A percentile compares a stretch with the other conserved stretches of the same genome.
Conservation (phyloP, 2,888 invertebrate species). For the Tinea pellionella region DNA sequence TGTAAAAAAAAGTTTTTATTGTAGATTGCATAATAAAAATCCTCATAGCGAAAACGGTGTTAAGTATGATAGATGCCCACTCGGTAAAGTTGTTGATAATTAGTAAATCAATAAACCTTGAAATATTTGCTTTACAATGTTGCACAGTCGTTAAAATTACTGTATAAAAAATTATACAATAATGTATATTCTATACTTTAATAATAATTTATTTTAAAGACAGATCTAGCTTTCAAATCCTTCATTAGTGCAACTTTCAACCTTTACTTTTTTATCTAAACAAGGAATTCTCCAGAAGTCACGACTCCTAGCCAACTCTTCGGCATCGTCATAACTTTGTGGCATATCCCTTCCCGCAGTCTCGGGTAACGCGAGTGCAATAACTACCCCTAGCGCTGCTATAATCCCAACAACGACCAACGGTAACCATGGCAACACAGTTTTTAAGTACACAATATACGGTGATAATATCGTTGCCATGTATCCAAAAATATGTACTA, state of each 20-base stretch:
- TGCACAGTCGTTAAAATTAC: no score
- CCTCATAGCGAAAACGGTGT: no score
- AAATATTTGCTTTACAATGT: no score
- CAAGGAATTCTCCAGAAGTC: slow-evolving; percentile 38
- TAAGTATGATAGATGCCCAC: no score
- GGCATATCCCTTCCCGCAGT: slow-evolving; percentile 46
- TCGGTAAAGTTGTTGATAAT: no score
- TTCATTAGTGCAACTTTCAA: not conserved
- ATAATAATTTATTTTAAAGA: no score
- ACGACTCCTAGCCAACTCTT: slow-evolving; percentile 30
- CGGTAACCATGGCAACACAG: slow-evolving; percentile 37
- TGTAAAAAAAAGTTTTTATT: no score
- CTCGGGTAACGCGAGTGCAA: slow-evolving; percentile 40
- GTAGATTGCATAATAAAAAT: no score
- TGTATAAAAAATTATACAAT: no score
- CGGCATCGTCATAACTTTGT: slow-evolving; percentile 48
- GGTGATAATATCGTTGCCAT: slow-evolving; percentile 40
- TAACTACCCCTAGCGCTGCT: slow-evolving; percentile 26
- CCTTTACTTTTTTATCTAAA: slow-evolving; percentile 21
- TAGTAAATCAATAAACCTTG: no score
- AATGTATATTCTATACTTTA: no score
- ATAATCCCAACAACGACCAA: slow-evolving; percentile 31
- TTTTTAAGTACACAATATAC: slow-evolving; percentile 43
- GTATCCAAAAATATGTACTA: slow-evolving; percentile 42
- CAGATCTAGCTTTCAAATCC: not conserved